A percentile compares a stretch with the other conserved stretches of the same genome.
phyloP scores from a whole-genome alignment of 2,113 vertebrate genomes.

The Scomber scombrus region DNA sequence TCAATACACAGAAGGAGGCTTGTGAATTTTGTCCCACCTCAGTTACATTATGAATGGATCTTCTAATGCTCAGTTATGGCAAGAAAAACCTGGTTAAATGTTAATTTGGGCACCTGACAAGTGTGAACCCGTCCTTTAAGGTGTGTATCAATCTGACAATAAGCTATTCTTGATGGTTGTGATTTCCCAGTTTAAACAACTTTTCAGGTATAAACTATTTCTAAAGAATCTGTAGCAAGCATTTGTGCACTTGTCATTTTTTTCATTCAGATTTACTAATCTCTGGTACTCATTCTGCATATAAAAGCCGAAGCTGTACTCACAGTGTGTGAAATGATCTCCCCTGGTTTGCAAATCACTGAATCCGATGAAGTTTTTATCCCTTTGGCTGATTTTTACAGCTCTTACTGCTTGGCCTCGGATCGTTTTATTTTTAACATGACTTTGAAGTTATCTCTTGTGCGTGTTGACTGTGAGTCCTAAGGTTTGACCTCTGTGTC shows the following conservation, averaged over 20 bases:
- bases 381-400: conserved; percentile 31
- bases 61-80: no score
- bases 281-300: conserved; percentile 32
- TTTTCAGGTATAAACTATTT: neutral
- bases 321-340: neutral
- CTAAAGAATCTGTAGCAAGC: neutral
- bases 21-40: no score
- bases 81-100: no score
- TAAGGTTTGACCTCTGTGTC: conserved; percentile 66
- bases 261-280: conserved; percentile 19
- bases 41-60: no score
- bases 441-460: conserved; percentile 29
- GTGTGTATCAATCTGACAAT: neutral
- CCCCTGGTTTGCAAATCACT: neutral
- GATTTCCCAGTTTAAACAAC: neutral
- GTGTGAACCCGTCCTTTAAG: no score
- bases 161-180: neutral
- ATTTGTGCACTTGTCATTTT: conserved; percentile 24
- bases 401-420: conserved; percentile 48
- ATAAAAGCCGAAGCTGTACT: conserved; percentile 12
- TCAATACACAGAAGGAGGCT: no score
- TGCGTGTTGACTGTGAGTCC: conserved; percentile 45
- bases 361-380: conserved; percentile 7
- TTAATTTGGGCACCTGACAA: no score
- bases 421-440: conserved; percentile 23